Conservation (phyloP, 2,888 invertebrate genomes). For the Heteromurus nitidus region DNA sequence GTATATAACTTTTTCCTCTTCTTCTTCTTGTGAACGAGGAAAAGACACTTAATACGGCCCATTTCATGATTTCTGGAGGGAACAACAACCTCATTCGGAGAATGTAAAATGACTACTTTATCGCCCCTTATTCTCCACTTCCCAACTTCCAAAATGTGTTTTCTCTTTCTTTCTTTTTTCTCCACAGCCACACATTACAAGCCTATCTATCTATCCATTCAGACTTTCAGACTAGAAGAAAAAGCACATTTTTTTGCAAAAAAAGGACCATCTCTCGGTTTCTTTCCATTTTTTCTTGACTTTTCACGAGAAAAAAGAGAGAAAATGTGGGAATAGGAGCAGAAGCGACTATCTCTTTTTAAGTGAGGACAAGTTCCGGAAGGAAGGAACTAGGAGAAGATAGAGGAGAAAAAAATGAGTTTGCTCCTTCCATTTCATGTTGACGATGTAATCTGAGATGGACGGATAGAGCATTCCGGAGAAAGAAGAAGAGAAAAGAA, state of each 20-base stretch:
- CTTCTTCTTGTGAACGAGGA: not conserved
- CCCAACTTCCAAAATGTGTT: constrained; percentile 8
- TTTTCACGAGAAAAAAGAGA: not conserved
- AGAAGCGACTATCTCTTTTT: constrained; percentile 6
- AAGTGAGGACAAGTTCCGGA: constrained; percentile 16
- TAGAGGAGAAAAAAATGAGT: not conserved
- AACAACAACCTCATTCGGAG: constrained; percentile 56
- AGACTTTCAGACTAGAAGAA: no score
- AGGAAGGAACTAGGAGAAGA: not conserved
- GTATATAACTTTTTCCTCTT: no score
- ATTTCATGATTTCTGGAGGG: constrained; percentile 53
- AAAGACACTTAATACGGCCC: constrained; percentile 46
- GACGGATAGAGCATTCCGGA: not conserved
- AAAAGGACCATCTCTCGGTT: no score
- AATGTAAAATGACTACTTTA: constrained; percentile 45
- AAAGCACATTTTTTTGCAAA: no score
- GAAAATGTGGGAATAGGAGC: not conserved
- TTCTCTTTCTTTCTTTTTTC: not conserved
- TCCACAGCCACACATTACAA: no score
- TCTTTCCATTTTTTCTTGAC: not conserved
- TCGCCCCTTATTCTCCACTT: not conserved
- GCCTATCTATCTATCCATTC: no score
- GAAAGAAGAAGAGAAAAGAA: not conserved
- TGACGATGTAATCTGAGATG: constrained; percentile 1
- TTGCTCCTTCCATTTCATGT: not conserved